Conservation (phyloP, 2,888 invertebrate genomes). For the Furcula furcula region DNA sequence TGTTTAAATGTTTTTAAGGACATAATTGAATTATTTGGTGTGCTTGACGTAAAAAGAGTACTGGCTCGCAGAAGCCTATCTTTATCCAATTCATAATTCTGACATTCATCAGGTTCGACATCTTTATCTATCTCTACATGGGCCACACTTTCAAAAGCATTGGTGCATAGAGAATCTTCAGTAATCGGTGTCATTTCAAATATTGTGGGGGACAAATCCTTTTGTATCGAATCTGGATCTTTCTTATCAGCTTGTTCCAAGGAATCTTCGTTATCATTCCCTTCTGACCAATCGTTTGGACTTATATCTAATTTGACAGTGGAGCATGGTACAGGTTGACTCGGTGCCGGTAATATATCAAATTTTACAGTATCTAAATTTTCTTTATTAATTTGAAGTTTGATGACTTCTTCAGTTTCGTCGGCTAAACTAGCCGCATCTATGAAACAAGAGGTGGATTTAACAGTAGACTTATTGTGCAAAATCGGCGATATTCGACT, state of each 20-base stretch:
- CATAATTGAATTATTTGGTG: slow-evolving; percentile 86
- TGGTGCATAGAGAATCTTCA: slow-evolving; percentile 53
- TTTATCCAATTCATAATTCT: slow-evolving; percentile 16
- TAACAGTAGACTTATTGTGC: slow-evolving; percentile 45
- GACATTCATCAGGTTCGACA: slow-evolving; percentile 7
- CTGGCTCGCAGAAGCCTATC: slow-evolving; percentile 12
- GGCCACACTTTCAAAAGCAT: slow-evolving; percentile 36
- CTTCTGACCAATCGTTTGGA: slow-evolving; percentile 61
- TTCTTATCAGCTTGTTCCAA: slow-evolving; percentile 58
- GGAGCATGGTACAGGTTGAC: slow-evolving; percentile 55
- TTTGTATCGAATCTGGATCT: slow-evolving; percentile 55
- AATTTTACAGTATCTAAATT: slow-evolving; percentile 12
- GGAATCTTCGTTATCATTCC: slow-evolving; percentile 67
- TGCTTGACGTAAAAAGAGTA: slow-evolving; percentile 63
- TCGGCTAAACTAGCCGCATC: slow-evolving; percentile 89
- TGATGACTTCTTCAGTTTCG: slow-evolving; percentile 78
- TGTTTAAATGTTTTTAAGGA: slow-evolving; percentile 64
- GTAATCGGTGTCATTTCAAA: slow-evolving; percentile 64
- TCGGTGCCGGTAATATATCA: slow-evolving; percentile 39
- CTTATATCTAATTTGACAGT: slow-evolving; percentile 50
- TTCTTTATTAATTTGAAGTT: slow-evolving; percentile 22
- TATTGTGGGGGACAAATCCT: slow-evolving; percentile 60
- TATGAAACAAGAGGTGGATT: slow-evolving; percentile 84
- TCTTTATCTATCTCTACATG: slow-evolving; percentile 8
- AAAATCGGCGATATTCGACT: slow-evolving; percentile 12